Evolutionary conservation across 2,113 vertebrate genomes (phyloP).

Genomic region (Cepphus grylle): DNA sequence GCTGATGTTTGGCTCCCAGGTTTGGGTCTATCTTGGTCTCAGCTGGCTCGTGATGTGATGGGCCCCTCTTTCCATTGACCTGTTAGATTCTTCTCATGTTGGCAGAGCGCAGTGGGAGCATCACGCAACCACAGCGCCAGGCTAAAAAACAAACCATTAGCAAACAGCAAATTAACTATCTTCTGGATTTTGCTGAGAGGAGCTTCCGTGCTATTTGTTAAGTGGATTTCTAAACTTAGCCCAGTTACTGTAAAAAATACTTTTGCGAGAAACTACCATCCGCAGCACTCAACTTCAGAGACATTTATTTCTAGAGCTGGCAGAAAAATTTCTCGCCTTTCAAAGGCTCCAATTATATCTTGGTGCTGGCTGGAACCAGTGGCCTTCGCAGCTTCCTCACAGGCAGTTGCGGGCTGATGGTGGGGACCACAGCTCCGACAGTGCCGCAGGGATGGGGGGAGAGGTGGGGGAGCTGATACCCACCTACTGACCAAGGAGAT

Average conservation of each 20-base stretch:
- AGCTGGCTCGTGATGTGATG: neutral
- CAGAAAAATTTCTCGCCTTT: slow-evolving; percentile 34
- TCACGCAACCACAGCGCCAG: accelerated
- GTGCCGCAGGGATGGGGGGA: neutral
- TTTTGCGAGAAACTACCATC: neutral
- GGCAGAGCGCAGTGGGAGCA: neutral
- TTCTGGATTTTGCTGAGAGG: neutral
- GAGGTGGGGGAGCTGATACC: neutral
- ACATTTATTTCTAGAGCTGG: slow-evolving; percentile 41
- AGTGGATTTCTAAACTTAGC: slow-evolving; percentile 51
- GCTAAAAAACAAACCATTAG: neutral
- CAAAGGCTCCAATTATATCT: slow-evolving; percentile 45
- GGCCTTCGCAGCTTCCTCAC: neutral
- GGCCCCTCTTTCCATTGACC: neutral
- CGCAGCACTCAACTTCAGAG: neutral
- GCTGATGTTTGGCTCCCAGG: neutral
- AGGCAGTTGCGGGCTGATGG: neutral
- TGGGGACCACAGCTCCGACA: neutral
- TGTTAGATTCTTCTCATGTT: neutral
- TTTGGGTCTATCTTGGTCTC: neutral
- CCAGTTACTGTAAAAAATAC: neutral
- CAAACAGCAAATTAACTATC: neutral
- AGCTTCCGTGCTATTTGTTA: neutral
- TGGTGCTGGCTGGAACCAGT: neutral
- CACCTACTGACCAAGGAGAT: neutral